Conservation (phyloP, 2,888 invertebrate genomes). For the Crossocerus cetratus region DNA sequence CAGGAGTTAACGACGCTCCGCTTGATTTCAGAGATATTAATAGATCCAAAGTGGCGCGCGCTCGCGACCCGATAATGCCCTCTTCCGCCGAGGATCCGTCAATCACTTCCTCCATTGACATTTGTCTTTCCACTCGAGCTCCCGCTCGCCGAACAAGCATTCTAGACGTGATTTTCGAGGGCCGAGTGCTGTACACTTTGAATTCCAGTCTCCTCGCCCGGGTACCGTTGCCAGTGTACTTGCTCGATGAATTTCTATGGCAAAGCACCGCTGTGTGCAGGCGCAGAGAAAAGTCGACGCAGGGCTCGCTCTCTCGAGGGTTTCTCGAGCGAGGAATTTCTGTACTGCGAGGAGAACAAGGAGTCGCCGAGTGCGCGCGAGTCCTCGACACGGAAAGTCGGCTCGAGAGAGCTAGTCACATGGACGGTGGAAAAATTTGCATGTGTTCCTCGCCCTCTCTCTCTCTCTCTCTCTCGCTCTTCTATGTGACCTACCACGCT, state of each 20-base stretch:
- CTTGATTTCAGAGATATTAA: constrained; percentile 70
- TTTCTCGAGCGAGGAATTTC: constrained; percentile 22
- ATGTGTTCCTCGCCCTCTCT: constrained; percentile 45
- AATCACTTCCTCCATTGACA: constrained; percentile 11
- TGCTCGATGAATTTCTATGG: neutral
- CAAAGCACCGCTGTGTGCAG: no score
- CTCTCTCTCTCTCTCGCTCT: constrained; percentile 49
- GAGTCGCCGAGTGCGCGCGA: constrained; percentile 16
- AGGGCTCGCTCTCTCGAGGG: neutral
- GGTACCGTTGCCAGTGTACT: neutral
- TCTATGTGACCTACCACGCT: constrained; percentile 35
- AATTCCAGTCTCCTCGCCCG: neutral
- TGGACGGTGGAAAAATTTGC: constrained; percentile 49
- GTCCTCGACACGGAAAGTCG: constrained; percentile 41
- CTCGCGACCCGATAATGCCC: constrained; percentile 56
- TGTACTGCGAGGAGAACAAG: constrained; percentile 4
- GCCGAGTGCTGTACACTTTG: neutral
- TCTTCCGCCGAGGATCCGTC: constrained; percentile 45
- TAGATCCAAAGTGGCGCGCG: constrained; percentile 66
- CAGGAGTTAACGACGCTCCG: constrained; percentile 60
- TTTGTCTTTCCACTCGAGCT: neutral
- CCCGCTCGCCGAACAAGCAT: neutral
- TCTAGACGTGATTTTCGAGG: neutral
- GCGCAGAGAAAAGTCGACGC: no score
- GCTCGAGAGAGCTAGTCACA: constrained; percentile 29